Percentiles rank a stretch among this genome's conserved stretches.
Evolutionary conservation across 2,113 vertebrate species (phyloP).

Genomic region (Atherinomorus stipes): DNA sequence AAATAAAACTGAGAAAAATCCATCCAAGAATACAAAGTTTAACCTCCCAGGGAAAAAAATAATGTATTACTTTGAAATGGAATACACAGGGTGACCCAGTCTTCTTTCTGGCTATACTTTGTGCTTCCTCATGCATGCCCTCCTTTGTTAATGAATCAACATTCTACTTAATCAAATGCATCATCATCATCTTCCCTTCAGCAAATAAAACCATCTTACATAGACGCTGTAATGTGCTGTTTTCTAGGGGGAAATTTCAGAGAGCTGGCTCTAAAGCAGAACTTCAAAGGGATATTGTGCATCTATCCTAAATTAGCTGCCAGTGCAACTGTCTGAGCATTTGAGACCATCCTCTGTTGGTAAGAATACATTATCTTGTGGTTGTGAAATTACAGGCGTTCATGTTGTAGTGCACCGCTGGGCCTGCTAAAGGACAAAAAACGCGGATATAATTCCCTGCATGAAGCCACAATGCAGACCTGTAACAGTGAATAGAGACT

Average conservation of each 20-base stretch:
- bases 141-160: slow-evolving; percentile 53
- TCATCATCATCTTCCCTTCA: slow-evolving; percentile 55
- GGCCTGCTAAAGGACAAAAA: slow-evolving; percentile 48
- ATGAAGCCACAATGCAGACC: slow-evolving; percentile 50
- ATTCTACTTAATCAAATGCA: slow-evolving; percentile 63
- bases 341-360: slow-evolving; percentile 65
- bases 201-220: slow-evolving; percentile 50
- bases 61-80: slow-evolving; percentile 38
- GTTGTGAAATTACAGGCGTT: slow-evolving; percentile 68
- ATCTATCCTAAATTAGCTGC: slow-evolving; percentile 73
- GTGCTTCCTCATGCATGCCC: slow-evolving; percentile 18
- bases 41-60: slow-evolving; percentile 15
- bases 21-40: slow-evolving; percentile 5
- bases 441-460: slow-evolving; percentile 25
- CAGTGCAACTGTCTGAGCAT: slow-evolving; percentile 66
- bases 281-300: slow-evolving; percentile 77
- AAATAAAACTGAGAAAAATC: slow-evolving; percentile 37
- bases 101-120: slow-evolving; percentile 33
- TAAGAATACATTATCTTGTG: slow-evolving; percentile 73
- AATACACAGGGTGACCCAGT: slow-evolving; percentile 36
- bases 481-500: slow-evolving; percentile 33
- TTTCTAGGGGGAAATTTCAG: slow-evolving; percentile 38
- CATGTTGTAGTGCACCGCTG: slow-evolving; percentile 46
- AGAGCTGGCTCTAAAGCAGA: slow-evolving; percentile 46
- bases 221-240: slow-evolving; percentile 47